phyloP scores from a whole-genome alignment of 2,113 vertebrate species.

The Physeter macrocephalus region DNA sequence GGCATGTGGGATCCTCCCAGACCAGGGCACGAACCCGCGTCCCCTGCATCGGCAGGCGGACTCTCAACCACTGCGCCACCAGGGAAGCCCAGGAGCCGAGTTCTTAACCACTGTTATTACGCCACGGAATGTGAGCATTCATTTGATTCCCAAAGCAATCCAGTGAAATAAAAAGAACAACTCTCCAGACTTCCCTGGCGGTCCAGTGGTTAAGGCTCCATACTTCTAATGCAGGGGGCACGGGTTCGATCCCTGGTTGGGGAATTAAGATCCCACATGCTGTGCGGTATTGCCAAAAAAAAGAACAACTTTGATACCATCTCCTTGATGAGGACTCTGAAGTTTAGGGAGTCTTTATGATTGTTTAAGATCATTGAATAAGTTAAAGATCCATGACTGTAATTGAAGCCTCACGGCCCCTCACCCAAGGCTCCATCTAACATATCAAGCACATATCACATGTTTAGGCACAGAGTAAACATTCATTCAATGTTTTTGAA shows the following conservation, averaged over 20 bases:
- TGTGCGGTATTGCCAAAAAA: too few relatives aligned
- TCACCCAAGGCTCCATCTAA: not conserved
- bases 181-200: not conserved
- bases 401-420: accelerated
- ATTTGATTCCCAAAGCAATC: not conserved
- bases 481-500: not conserved
- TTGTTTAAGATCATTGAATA: not conserved
- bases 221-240: not conserved
- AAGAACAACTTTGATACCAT: not conserved
- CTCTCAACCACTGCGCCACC: too few relatives aligned
- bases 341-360: not conserved
- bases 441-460: accelerated
- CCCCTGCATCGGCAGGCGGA: too few relatives aligned
- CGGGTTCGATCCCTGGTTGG: not conserved
- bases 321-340: not conserved
- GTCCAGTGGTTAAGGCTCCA: not conserved
- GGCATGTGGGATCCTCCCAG: too few relatives aligned
- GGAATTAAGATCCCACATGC: not conserved
- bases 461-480: not conserved
- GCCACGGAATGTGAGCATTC: accelerated
- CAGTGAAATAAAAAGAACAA: not conserved
- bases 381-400: not conserved
- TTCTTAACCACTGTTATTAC: not conserved
- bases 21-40: too few relatives aligned
- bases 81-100: too few relatives aligned